Percentiles rank a stretch among this genome's conserved stretches.
phyloP scores from a whole-genome alignment of 2,797 vertebrate genomes.

The Danio kyathit region DNA sequence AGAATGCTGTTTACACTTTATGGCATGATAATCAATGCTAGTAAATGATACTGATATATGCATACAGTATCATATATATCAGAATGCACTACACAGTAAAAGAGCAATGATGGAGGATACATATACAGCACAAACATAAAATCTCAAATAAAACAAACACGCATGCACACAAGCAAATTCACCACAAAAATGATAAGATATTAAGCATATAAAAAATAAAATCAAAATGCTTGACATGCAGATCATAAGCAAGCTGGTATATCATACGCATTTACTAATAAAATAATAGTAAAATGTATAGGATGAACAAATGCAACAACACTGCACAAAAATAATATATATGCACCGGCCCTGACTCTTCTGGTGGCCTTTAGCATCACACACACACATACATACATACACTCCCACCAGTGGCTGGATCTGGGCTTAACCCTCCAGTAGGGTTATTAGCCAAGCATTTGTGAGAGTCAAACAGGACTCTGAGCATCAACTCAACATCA shows the following conservation, averaged over 20 bases:
- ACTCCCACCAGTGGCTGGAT: conserved; percentile 49
- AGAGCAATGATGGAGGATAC: background rate
- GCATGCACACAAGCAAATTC: too few relatives aligned
- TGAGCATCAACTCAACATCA: conserved; percentile 1
- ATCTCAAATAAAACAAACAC: background rate
- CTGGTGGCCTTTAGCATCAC: conserved; percentile 54
- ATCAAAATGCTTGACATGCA: too few relatives aligned
- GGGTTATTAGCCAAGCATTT: conserved; percentile 20
- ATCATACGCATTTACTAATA: too few relatives aligned
- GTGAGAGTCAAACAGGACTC: conserved; percentile 10
- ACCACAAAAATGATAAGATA: too few relatives aligned
- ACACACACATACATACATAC: too few relatives aligned
- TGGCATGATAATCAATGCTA: background rate
- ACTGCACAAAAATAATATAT: too few relatives aligned
- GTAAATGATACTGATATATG: background rate
- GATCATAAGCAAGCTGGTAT: too few relatives aligned
- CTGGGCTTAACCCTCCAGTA: conserved; percentile 44
- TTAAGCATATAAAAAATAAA: too few relatives aligned
- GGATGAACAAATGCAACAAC: too few relatives aligned
- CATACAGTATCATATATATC: background rate
- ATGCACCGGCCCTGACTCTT: too few relatives aligned
- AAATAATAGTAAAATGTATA: too few relatives aligned
- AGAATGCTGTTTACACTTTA: background rate
- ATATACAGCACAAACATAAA: background rate
- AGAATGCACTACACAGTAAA: background rate